phyloP scores from a whole-genome alignment of 2,888 invertebrate genomes.

The Schrankia costaestrigalis region DNA sequence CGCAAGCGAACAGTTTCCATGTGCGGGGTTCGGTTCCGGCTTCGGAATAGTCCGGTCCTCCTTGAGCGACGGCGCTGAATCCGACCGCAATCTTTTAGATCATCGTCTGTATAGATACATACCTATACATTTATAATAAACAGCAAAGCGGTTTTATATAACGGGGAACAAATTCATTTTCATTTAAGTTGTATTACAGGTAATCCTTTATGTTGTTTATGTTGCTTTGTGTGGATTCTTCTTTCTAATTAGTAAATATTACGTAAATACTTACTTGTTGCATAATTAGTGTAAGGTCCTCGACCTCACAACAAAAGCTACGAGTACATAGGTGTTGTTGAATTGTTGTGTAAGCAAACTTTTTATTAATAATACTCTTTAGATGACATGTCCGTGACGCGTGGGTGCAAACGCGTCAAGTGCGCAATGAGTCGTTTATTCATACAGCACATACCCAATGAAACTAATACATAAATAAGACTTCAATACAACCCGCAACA shows the following conservation, averaged over 20 bases:
- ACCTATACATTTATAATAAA: constrained; percentile 30
- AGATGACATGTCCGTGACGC: constrained; percentile 22
- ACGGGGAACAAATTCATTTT: constrained; percentile 31
- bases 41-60: constrained; percentile 73
- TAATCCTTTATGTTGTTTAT: constrained; percentile 10
- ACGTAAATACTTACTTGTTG: too few relatives aligned
- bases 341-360: constrained; percentile 31
- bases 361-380: constrained; percentile 20
- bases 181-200: too few relatives aligned
- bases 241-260: constrained; percentile 33
- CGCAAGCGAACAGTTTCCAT: constrained; percentile 54
- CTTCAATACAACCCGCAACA: constrained; percentile 22
- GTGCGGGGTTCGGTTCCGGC: constrained; percentile 67
- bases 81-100: constrained; percentile 65
- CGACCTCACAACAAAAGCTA: constrained; percentile 28
- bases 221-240: constrained; percentile 22
- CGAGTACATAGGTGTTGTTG: constrained; percentile 17
- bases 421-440: constrained; percentile 28
- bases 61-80: constrained; percentile 63
- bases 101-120: constrained; percentile 45
- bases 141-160: constrained; percentile 26
- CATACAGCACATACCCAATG: constrained; percentile 20
- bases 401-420: constrained; percentile 30
- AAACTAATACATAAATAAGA: constrained; percentile 28
- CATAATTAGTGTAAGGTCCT: constrained; percentile 24